phyloP scores from a whole-genome alignment of 2,113 vertebrate species.

The Maccullochella peelii region DNA sequence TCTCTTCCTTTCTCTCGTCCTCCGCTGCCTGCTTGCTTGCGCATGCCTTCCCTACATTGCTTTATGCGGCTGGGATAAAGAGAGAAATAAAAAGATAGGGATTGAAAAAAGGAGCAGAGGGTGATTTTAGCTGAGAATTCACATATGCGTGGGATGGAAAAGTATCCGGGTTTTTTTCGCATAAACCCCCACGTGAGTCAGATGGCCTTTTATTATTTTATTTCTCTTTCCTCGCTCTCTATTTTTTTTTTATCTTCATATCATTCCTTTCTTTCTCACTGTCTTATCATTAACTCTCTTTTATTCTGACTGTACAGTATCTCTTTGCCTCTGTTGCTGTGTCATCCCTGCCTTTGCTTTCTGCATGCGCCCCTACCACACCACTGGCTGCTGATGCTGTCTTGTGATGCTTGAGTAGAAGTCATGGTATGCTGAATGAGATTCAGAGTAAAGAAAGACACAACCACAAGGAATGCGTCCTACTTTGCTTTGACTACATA shows the following conservation, averaged over 20 bases:
- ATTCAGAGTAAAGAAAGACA: constrained; percentile 1
- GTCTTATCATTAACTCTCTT: background rate
- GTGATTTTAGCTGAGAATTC: constrained; percentile 14
- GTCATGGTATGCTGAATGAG: constrained; percentile 30
- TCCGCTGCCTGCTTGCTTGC: constrained; percentile 21
- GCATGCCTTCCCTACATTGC: constrained; percentile 12
- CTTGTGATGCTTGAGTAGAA: constrained; percentile 75
- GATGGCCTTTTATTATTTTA: constrained; percentile 30
- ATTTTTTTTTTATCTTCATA: background rate
- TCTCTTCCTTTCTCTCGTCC: constrained; percentile 40
- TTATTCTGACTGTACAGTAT: background rate
- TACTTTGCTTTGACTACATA: background rate
- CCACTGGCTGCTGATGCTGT: constrained; percentile 65
- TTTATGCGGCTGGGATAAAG: constrained; percentile 11
- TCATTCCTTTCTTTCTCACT: background rate
- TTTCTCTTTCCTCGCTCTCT: constrained; percentile 3
- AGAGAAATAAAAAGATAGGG: constrained; percentile 10
- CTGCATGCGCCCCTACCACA: constrained; percentile 49
- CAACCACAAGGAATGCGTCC: background rate
- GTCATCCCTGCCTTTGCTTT: constrained; percentile 48
- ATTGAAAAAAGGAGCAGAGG: constrained; percentile 2
- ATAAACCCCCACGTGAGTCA: constrained; percentile 85
- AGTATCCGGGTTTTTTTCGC: constrained; percentile 46
- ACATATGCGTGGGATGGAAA: constrained; percentile 61
- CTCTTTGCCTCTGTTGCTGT: constrained; percentile 21